Evolutionary conservation across 2,113 vertebrate genomes (phyloP).

Genomic region (Petrocephalus zakoni): DNA sequence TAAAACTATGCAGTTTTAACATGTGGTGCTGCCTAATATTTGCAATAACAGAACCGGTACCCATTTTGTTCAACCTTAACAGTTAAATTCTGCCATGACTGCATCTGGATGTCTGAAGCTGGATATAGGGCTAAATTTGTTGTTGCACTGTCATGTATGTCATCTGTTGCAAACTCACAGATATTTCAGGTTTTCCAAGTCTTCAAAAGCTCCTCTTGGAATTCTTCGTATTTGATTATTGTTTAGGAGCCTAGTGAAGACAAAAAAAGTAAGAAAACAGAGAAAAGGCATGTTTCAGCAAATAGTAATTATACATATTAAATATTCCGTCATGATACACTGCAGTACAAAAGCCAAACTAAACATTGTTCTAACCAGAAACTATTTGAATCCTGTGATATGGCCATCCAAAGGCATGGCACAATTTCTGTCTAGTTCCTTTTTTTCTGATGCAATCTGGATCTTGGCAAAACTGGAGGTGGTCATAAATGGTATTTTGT

Average conservation of each 20-base stretch:
- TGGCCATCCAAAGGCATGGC: not conserved
- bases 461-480: slow-evolving; percentile 4
- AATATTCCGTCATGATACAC: not conserved
- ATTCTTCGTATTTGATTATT: slow-evolving; percentile 94
- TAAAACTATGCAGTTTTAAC: not conserved
- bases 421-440: slow-evolving; percentile 2
- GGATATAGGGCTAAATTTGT: not conserved
- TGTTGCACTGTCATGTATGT: not conserved
- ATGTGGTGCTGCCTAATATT: not conserved
- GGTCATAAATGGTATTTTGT: not conserved
- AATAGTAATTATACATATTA: not conserved
- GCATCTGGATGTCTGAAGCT: not conserved
- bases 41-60: not conserved
- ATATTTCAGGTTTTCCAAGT: slow-evolving; percentile 96
- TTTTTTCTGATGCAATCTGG: slow-evolving; percentile 19
- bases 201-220: slow-evolving; percentile 83
- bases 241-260: slow-evolving; percentile 75
- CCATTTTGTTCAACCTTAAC: not conserved
- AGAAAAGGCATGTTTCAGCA: not conserved
- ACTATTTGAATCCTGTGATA: not conserved
- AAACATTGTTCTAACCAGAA: not conserved
- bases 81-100: not conserved
- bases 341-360: not conserved
- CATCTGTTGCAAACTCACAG: slow-evolving; percentile 76
- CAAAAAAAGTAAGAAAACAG: slow-evolving; percentile 15